Evolutionary conservation across 2,888 invertebrate species (phyloP).

Genomic region (Agrotis ipsilon): DNA sequence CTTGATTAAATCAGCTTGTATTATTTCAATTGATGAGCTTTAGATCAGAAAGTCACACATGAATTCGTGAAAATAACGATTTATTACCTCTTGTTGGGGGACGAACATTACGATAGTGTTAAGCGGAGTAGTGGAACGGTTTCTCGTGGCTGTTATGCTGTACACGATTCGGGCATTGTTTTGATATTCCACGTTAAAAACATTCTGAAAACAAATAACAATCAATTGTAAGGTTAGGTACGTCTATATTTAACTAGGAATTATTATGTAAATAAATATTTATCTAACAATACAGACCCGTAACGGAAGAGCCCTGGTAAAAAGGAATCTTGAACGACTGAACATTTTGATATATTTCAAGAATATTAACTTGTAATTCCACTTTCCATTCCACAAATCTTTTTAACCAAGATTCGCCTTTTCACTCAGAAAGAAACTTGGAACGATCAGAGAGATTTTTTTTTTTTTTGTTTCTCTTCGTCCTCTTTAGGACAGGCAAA

Average conservation of each 20-base stretch:
- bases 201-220: constrained; percentile 81
- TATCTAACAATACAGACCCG: constrained; percentile 72
- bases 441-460: constrained; percentile 10
- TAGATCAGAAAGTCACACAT: background rate
- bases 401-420: constrained; percentile 26
- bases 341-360: constrained; percentile 80
- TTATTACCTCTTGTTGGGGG: constrained; percentile 98
- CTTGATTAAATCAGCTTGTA: background rate
- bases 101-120: constrained; percentile 99
- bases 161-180: constrained; percentile 83
- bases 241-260: constrained; percentile 15
- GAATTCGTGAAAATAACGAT: background rate
- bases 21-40: background rate
- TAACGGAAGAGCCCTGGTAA: constrained; percentile 79
- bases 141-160: constrained; percentile 79
- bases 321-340: constrained; percentile 83
- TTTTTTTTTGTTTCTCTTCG: too few relatives aligned
- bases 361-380: constrained; percentile 49
- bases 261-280: constrained; percentile 54
- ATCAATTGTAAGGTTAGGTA: constrained; percentile 68
- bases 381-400: constrained; percentile 69
- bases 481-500: too few relatives aligned
- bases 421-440: constrained; percentile 13
- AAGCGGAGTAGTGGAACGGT: constrained; percentile 93
- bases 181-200: constrained; percentile 81